Percentiles rank a stretch among this genome's conserved stretches.
Conservation (phyloP, 2,797 vertebrate genomes). For the Enteromius trimaculatus region DNA sequence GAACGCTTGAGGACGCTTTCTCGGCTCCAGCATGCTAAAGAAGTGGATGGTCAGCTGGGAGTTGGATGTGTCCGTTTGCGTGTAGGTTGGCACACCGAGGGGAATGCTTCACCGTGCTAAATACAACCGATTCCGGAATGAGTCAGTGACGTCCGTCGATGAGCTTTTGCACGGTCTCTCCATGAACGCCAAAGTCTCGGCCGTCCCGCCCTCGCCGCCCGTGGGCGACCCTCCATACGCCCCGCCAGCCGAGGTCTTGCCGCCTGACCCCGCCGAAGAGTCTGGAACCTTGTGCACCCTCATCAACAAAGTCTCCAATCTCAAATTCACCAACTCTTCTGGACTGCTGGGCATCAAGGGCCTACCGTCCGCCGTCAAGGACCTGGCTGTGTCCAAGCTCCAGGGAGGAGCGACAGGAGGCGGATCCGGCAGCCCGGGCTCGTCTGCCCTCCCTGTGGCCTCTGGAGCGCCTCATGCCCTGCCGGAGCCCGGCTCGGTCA, state of each 20-base stretch:
- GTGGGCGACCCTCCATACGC: constrained; percentile 85
- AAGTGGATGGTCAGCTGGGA: constrained; percentile 83
- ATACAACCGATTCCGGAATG: constrained; percentile 99
- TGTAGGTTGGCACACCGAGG: constrained; percentile 92
- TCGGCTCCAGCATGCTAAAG: constrained; percentile 83
- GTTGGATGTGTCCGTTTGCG: constrained; percentile 87
- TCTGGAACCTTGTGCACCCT: constrained; percentile 94
- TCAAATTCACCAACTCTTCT: constrained; percentile 94
- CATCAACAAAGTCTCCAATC: constrained; percentile 97
- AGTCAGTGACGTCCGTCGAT: constrained; percentile 98
- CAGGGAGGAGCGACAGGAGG: constrained; percentile 83
- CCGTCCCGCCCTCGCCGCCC: constrained; percentile 82
- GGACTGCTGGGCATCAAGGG: constrained; percentile 93
- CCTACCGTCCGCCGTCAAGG: constrained; percentile 93
- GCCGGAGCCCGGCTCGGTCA: constrained; percentile 76
- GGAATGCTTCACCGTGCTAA: constrained; percentile 99
- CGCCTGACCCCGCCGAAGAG: constrained; percentile 88
- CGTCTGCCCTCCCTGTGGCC: constrained; percentile 76
- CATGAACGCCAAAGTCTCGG: constrained; percentile 95
- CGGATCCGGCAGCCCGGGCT: constrained; percentile 81
- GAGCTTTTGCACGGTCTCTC: constrained; percentile 96
- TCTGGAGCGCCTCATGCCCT: constrained; percentile 73
- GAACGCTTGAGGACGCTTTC: constrained; percentile 75
- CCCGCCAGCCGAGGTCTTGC: constrained; percentile 75
- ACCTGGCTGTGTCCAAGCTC: constrained; percentile 94